Conservation (phyloP, 1,140 invertebrate species). For the Drosophila nasuta region DNA sequence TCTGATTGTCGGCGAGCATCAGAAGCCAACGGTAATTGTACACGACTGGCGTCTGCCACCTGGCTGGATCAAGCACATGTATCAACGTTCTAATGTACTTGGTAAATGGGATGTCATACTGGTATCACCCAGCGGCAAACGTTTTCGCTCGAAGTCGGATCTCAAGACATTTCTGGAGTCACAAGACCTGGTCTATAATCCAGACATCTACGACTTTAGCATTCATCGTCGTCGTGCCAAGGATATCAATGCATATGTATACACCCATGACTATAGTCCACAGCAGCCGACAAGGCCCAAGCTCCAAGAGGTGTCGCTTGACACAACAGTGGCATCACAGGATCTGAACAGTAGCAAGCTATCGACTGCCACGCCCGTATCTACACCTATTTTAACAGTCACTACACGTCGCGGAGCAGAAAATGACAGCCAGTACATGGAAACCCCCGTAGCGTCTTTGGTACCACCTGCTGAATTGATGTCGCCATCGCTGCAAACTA, state of each 20-base stretch:
- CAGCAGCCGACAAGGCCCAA: conserved; percentile 68
- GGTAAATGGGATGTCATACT: conserved; percentile 93
- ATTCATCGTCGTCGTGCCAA: conserved; percentile 86
- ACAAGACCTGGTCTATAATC: conserved; percentile 85
- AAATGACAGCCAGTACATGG: conserved; percentile 73
- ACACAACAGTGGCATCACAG: conserved; percentile 26
- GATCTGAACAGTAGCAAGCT: conserved; percentile 49
- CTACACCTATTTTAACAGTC: conserved; percentile 39
- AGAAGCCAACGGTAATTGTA: conserved; percentile 88
- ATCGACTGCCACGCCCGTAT: conserved; percentile 7
- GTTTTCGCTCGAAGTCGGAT: conserved; percentile 88
- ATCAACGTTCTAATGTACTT: conserved; percentile 88
- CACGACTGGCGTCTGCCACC: conserved; percentile 89
- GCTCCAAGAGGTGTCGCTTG: conserved; percentile 52
- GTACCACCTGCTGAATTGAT: conserved; percentile 76
- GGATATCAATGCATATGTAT: conserved; percentile 86
- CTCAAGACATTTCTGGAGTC: conserved; percentile 87
- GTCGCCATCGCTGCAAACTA: conserved; percentile 64
- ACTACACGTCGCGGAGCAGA: conserved; percentile 19
- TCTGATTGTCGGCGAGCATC: conserved; percentile 84
- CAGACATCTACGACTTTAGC: conserved; percentile 87
- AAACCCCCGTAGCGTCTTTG: conserved; percentile 71
- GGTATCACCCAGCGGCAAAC: conserved; percentile 87
- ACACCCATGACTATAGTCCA: conserved; percentile 80
- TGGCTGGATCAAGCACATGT: conserved; percentile 92